Percentiles rank a stretch among this genome's conserved stretches.
Evolutionary conservation across 2,888 invertebrate species (phyloP).

Genomic region (Chymomyza procnemis): DNA sequence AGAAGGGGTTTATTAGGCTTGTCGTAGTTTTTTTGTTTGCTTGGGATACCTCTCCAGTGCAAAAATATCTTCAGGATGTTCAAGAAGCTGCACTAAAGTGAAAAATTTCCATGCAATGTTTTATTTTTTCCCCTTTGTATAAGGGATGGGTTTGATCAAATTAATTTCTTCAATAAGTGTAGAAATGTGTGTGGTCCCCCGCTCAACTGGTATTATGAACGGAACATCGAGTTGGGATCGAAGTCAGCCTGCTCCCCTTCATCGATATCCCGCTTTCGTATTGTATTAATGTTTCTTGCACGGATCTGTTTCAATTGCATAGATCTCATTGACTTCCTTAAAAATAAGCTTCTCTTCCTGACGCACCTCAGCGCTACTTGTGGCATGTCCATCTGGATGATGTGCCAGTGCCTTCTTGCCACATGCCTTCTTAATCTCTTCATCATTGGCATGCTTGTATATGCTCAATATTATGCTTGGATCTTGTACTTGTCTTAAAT

Average conservation of each 20-base stretch:
- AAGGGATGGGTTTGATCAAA: too few relatives aligned
- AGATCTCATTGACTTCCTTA: constrained; percentile 98
- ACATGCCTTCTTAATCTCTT: constrained; percentile 97
- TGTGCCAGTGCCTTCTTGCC: constrained; percentile 86
- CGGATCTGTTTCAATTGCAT: constrained; percentile 92
- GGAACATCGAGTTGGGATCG: too few relatives aligned
- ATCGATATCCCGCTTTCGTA: constrained; percentile 92
- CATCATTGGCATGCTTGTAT: constrained; percentile 88
- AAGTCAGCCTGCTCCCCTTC: constrained; percentile 82
- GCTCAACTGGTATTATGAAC: too few relatives aligned
- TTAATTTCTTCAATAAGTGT: too few relatives aligned
- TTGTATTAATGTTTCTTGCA: constrained; percentile 94
- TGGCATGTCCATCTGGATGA: constrained; percentile 96
- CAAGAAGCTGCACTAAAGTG: too few relatives aligned
- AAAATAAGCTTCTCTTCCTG: constrained; percentile 96
- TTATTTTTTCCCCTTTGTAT: too few relatives aligned
- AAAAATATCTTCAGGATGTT: too few relatives aligned
- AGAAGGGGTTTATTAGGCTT: too few relatives aligned
- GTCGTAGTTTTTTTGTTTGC: too few relatives aligned
- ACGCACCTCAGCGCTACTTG: constrained; percentile 89
- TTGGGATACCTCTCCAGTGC: too few relatives aligned
- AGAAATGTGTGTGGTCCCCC: too few relatives aligned
- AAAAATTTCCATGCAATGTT: too few relatives aligned
- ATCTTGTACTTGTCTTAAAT: constrained; percentile 90
- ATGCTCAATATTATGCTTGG: constrained; percentile 95